Conservation (phyloP, 2,888 invertebrate species). For the Drosophila eohydei region DNA sequence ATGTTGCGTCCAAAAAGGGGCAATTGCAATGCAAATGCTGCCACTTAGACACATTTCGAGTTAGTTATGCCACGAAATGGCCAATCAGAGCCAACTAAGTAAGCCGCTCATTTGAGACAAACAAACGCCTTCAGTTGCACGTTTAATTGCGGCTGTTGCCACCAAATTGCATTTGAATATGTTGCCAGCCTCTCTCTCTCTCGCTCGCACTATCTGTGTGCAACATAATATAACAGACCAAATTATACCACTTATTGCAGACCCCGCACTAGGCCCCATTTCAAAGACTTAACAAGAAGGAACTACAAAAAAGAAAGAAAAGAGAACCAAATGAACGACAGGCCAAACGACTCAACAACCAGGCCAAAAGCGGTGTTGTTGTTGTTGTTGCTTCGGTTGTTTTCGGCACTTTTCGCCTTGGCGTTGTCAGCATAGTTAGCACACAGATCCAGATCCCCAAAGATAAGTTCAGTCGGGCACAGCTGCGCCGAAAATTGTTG, state of each 20-base stretch:
- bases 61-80: constrained; percentile 75
- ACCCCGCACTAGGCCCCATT: constrained; percentile 6
- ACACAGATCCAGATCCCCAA: constrained; percentile 58
- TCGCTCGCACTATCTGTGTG: constrained; percentile 38
- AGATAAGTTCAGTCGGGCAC: constrained; percentile 65
- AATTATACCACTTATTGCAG: constrained; percentile 78
- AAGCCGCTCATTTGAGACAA: constrained; percentile 43
- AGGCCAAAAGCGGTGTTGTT: constrained; percentile 30
- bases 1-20: constrained; percentile 62
- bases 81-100: constrained; percentile 67
- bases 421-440: constrained; percentile 78
- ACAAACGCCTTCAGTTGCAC: constrained; percentile 49
- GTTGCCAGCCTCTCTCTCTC: background rate
- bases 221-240: constrained; percentile 74
- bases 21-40: constrained; percentile 72
- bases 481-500: constrained; percentile 76
- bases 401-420: constrained; percentile 72
- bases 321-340: constrained; percentile 72
- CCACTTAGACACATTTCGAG: constrained; percentile 78
- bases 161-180: constrained; percentile 56
- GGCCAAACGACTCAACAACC: constrained; percentile 52
- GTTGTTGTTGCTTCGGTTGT: constrained; percentile 40
- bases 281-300: constrained; percentile 54
- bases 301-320: constrained; percentile 39
- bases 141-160: constrained; percentile 72